These are phyloP conservation scores for Aphidius colemani DNA, from an alignment of 2,888 invertebrate genomes.

Conservation along the genomic window DNA sequence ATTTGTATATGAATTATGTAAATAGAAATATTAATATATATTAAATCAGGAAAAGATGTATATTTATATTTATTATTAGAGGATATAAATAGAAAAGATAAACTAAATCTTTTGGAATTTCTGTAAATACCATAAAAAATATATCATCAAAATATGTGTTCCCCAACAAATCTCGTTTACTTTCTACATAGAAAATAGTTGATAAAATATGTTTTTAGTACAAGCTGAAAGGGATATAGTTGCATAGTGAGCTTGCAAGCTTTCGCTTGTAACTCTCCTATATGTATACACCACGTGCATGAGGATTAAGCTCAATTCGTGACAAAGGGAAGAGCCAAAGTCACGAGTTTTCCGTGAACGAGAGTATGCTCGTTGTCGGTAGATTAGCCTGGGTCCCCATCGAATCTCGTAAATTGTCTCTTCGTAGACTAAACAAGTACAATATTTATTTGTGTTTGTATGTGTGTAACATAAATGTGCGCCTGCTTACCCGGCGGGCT, in stretches of 20 bases:
- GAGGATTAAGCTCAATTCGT: conserved; percentile 39
- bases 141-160: conserved; percentile 17
- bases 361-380: conserved; percentile 30
- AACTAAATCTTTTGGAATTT: background rate
- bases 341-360: conserved; percentile 39
- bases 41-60: background rate
- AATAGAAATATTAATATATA: background rate
- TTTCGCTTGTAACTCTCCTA: background rate
- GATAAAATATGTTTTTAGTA: too few species aligned
- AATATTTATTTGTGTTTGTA: background rate
- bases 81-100: background rate
- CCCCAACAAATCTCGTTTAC: conserved; percentile 6
- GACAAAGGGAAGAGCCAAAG: conserved; percentile 35
- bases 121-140: background rate
- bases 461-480: background rate
- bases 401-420: conserved; percentile 48
- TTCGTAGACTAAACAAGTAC: conserved; percentile 40
- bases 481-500: conserved; percentile 31
- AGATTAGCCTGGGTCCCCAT: conserved; percentile 42
- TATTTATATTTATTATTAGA: background rate
- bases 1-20: too few species aligned
- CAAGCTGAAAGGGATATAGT: background rate
- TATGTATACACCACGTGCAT: conserved; percentile 17
- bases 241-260: background rate
- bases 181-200: background rate